These are phyloP conservation scores for Urechis unicinctus DNA, from an alignment of 2,888 invertebrate genomes.

Conservation along the genomic window DNA sequence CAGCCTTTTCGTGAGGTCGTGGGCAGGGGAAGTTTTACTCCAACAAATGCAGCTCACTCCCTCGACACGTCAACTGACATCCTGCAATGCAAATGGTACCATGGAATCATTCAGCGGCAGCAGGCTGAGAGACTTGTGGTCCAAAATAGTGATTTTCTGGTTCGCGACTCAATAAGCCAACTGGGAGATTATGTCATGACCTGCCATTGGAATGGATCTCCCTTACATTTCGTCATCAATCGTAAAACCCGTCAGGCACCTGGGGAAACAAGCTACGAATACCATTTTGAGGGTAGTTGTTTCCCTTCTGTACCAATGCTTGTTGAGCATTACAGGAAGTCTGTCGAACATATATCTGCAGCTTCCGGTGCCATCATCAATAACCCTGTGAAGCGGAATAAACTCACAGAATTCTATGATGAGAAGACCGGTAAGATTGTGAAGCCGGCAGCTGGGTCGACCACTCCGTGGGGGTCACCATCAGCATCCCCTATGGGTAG, in stretches of 20 bases:
- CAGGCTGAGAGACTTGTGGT: conserved; percentile 12
- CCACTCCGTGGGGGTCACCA: not conserved
- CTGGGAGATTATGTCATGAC: conserved; percentile 93
- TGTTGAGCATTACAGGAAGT: conserved; percentile 87
- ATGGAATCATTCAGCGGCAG: conserved; percentile 16
- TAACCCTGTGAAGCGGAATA: conserved; percentile 12
- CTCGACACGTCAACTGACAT: too few species aligned
- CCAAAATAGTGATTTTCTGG: conserved; percentile 75
- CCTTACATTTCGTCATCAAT: conserved; percentile 89
- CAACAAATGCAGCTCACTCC: not conserved
- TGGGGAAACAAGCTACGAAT: conserved; percentile 60
- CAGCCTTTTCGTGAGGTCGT: too few species aligned
- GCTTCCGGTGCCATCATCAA: conserved; percentile 83
- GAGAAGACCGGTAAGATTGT: not conserved
- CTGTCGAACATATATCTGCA: conserved; percentile 79
- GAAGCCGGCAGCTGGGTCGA: not conserved
- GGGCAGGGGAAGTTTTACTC: too few species aligned
- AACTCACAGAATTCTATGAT: conserved; percentile 3
- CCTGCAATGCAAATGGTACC: conserved; percentile 16
- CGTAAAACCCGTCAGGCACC: conserved; percentile 24
- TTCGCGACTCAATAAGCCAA: conserved; percentile 86
- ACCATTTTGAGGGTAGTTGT: conserved; percentile 87
- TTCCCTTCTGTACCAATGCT: conserved; percentile 89
- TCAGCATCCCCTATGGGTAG: not conserved
- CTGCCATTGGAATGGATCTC: conserved; percentile 71